Evolutionary conservation across 2,888 invertebrate genomes (phyloP).

Genomic region (Conus canariensis): DNA sequence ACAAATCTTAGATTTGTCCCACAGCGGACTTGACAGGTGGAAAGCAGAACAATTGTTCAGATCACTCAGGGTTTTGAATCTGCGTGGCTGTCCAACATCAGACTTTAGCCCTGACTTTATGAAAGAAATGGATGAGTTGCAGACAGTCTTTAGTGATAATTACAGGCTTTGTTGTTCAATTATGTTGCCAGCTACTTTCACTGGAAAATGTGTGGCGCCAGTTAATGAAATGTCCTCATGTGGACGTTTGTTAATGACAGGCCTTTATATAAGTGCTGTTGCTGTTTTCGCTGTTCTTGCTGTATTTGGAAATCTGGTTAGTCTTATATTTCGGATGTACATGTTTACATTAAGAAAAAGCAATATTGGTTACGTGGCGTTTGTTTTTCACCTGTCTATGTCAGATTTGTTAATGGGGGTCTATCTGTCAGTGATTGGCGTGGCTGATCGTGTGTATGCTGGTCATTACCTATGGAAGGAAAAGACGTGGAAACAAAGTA

Average conservation of each 20-base stretch:
- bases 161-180: not conserved
- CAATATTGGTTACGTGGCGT: constrained; percentile 20
- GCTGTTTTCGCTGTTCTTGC: not conserved
- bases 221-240: constrained; percentile 5
- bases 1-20: not conserved
- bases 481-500: constrained; percentile 56
- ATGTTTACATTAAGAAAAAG: not conserved
- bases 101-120: not conserved
- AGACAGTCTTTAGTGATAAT: not conserved
- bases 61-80: not conserved
- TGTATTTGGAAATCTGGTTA: not conserved
- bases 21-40: not conserved
- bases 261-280: not conserved
- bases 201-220: not conserved
- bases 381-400: constrained; percentile 42
- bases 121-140: not conserved
- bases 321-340: not conserved
- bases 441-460: constrained; percentile 55
- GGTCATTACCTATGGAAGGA: constrained; percentile 60
- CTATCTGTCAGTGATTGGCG: constrained; percentile 57
- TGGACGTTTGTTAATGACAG: not conserved
- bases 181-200: not conserved
- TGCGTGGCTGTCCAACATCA: not conserved
- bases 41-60: not conserved
- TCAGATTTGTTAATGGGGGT: constrained; percentile 58